Evolutionary conservation across 1,140 invertebrate species (phyloP), one percentile per base, ranked within the genome.

Genomic region (Pteromalus puparum): DNA sequence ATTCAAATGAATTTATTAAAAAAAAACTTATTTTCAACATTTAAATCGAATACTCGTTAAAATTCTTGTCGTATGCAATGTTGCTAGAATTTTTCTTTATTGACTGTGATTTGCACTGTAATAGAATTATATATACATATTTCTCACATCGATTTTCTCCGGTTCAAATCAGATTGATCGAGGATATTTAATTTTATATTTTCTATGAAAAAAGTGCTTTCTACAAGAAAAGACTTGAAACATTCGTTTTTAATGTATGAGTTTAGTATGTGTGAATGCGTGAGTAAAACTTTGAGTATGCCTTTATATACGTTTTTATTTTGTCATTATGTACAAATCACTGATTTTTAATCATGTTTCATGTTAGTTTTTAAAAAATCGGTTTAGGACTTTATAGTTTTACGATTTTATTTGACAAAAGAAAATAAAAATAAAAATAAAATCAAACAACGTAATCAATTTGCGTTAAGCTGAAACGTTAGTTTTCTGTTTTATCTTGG

Each of bases 351-450:
- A 61, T 83, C 30, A 65, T 79, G 38, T 79, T 72, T 83, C 48
- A 65, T 79, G 24, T 79, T 74, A 84, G 34, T 30, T 12, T 67
- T 48, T 4, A 81, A 30, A 48, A 85, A 46, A 48, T 68, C 48
- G 70, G 38, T 81, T 75, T 61, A 81, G 78, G 30, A 81, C 81
- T 81, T 34, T 79, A 46, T 76, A 70, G 30, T 38, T 83, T 79
- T 68, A 72, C 46, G 1, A 77, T 48, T 67, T 30, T 84, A 42
- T 28, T 74, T 68, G 76, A 85, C 79, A 81, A 72, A 85, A 86
- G 85, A 87, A 86, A 89, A 87, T n/a, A n/a, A n/a, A n/a, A n/a
- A n/a, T n/a, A 79, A 83, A 89, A 87, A 87, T 79, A 77, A 89
- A 88, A 78, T 75, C 53, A 4, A 61, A 73, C 28, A 38, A 68